These are phyloP conservation scores for Psilopsiagon aurifrons DNA, from an alignment of 2,113 vertebrate genomes.

Conservation along the genomic window DNA sequence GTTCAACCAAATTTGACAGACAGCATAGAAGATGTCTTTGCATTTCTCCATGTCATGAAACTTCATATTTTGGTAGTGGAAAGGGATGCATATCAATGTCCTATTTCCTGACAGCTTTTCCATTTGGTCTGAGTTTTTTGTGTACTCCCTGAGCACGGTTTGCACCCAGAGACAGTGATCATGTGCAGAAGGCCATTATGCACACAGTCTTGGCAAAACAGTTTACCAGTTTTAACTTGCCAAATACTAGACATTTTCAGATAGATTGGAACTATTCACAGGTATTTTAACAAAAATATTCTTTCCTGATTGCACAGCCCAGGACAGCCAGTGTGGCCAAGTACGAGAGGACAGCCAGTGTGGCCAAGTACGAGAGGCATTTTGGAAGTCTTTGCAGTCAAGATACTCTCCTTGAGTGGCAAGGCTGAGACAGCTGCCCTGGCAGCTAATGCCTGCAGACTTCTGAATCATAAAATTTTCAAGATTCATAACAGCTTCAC, in stretches of 20 bases:
- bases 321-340: not conserved
- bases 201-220: not conserved
- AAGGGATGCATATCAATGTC: not conserved
- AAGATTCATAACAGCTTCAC: not conserved
- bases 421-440: rapidly evolving
- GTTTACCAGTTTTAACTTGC: not conserved
- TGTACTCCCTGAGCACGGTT: rapidly evolving
- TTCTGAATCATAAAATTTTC: not conserved
- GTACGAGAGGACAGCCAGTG: not conserved
- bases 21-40: not conserved
- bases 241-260: not conserved
- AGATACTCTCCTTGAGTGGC: not conserved
- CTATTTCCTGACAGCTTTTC: not conserved
- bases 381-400: not conserved
- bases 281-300: not conserved
- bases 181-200: not conserved
- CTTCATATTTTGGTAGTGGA: not conserved
- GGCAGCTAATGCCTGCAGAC: not conserved
- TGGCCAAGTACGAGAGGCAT: not conserved
- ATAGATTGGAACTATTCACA: not conserved
- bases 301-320: not conserved
- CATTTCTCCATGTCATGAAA: not conserved
- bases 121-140: rapidly evolving
- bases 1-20: not conserved
- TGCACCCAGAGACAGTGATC: rapidly evolving